phyloP scores from a whole-genome alignment of 2,888 invertebrate species.

The Heteropelma amictum region DNA sequence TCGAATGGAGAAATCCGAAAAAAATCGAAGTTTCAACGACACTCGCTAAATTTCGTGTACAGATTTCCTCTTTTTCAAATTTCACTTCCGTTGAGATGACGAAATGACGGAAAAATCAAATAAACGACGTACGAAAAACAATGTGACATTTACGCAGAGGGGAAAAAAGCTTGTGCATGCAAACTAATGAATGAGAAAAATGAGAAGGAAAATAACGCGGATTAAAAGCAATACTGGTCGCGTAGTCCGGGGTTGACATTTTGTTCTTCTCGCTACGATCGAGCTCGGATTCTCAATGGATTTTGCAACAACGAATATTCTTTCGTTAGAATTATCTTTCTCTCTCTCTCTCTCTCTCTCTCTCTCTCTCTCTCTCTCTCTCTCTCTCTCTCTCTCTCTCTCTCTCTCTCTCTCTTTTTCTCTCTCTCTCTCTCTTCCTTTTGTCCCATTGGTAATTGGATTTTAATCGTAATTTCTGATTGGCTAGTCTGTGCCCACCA shows the following conservation, averaged over 20 bases:
- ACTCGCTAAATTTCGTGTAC: no score
- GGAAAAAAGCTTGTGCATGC: conserved; percentile 78
- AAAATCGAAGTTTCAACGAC: no score
- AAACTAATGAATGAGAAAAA: conserved; percentile 70
- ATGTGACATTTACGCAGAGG: conserved; percentile 54
- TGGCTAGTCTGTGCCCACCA: conserved; percentile 90
- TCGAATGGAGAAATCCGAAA: no score
- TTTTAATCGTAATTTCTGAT: conserved; percentile 79
- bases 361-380: conserved; percentile 18
- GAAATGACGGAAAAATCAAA: conserved; percentile 2
- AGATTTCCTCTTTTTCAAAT: no score
- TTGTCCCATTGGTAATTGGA: conserved; percentile 59
- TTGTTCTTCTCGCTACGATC: conserved; percentile 16
- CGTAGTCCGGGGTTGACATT: conserved; percentile 18
- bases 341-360: conserved; percentile 36
- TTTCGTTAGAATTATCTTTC: conserved; percentile 43
- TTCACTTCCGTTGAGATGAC: no score
- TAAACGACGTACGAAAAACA: background rate
- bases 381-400: conserved; percentile 42
- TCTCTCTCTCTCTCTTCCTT: conserved; percentile 27
- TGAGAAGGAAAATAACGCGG: conserved; percentile 13
- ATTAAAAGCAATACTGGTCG: background rate
- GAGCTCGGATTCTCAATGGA: conserved; percentile 6
- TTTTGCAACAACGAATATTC: conserved; percentile 15
- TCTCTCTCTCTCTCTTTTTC: conserved; percentile 25